phyloP scores from a whole-genome alignment of 2,888 invertebrate species.

The Nomada lathburiana region DNA sequence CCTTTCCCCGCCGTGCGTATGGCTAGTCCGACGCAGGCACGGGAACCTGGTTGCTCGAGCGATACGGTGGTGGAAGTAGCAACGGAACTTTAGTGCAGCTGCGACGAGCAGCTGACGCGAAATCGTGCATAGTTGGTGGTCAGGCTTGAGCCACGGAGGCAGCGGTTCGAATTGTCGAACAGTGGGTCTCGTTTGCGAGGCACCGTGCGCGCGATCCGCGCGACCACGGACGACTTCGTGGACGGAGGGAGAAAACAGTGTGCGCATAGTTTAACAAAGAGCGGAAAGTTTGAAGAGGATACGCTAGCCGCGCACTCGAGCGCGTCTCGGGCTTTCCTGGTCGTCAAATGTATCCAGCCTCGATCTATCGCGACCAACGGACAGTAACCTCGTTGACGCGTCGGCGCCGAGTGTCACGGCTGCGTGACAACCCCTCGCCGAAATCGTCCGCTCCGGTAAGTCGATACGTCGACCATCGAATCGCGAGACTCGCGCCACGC shows the following conservation, averaged over 20 bases:
- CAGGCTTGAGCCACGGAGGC: constrained; percentile 40
- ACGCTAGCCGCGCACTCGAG: constrained; percentile 10
- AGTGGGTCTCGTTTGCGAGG: not conserved
- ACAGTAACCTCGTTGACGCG: constrained; percentile 54
- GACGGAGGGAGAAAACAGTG: not conserved
- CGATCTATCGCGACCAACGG: constrained; percentile 47
- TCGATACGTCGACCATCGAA: constrained; percentile 8
- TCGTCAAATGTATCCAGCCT: constrained; percentile 54
- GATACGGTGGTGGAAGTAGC: constrained; percentile 63
- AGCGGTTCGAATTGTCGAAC: not conserved
- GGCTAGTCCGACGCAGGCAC: constrained; percentile 27
- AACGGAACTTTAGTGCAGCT: constrained; percentile 81
- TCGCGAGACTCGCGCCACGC: not conserved
- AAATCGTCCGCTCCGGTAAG: constrained; percentile 28
- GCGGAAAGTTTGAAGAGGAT: not conserved
- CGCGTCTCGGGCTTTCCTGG: constrained; percentile 29
- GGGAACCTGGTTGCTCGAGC: constrained; percentile 43
- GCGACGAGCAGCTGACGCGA: constrained; percentile 83
- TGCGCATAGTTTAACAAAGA: not conserved
- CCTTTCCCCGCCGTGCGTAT: constrained; percentile 37
- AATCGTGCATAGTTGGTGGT: constrained; percentile 57
- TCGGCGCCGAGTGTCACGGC: constrained; percentile 33
- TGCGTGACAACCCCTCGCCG: constrained; percentile 11
- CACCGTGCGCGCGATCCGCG: not conserved
- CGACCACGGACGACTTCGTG: not conserved